phyloP scores from a whole-genome alignment of 1,140 invertebrate species.

The Drosophila prosaltans region DNA sequence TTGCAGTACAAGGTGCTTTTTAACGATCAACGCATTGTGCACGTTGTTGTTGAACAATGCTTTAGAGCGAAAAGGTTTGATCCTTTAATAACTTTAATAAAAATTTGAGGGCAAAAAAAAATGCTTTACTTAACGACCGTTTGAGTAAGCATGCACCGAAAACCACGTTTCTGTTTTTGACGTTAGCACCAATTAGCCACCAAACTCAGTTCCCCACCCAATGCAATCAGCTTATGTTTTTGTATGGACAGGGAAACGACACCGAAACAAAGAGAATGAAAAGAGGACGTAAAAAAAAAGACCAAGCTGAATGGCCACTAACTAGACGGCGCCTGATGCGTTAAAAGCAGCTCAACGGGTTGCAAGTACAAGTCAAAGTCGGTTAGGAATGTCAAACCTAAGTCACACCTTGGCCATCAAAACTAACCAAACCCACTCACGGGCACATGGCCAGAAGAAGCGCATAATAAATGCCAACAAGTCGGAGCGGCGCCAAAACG shows the following conservation, averaged over 20 bases:
- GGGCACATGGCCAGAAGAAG: slow-evolving; percentile 4
- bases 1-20: no score
- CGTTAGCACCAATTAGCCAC: slow-evolving; percentile 65
- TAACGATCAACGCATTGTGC: no score
- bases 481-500: slow-evolving; percentile 56
- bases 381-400: slow-evolving; percentile 60
- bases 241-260: slow-evolving; percentile 58
- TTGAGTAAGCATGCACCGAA: no score
- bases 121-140: no score
- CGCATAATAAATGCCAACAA: slow-evolving; percentile 60
- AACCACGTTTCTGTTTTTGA: no score
- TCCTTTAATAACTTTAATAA: no score
- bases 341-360: slow-evolving; percentile 71
- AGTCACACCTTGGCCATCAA: slow-evolving; percentile 71
- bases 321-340: slow-evolving; percentile 56
- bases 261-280: not conserved
- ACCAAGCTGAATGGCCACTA: slow-evolving; percentile 2
- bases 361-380: slow-evolving; percentile 11
- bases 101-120: no score
- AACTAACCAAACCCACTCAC: slow-evolving; percentile 35
- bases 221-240: slow-evolving; percentile 75
- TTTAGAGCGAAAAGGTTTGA: no score
- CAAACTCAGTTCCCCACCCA: slow-evolving; percentile 32
- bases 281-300: not conserved
- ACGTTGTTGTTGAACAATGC: no score